Evolutionary conservation across 2,888 invertebrate species (phyloP).

Genomic region (Rhingia campestris): DNA sequence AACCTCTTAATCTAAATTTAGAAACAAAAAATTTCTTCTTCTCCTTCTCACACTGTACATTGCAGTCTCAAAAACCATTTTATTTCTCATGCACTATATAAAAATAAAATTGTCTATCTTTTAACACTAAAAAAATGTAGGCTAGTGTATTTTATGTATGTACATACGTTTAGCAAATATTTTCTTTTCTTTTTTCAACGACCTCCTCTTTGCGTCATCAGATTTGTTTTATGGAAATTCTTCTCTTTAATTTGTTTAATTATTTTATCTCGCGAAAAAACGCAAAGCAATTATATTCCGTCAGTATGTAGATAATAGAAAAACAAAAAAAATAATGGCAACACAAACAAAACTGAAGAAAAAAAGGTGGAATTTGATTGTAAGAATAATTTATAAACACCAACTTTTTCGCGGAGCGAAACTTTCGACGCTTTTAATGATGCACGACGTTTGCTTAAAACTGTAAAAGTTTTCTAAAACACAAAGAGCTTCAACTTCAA

Average conservation of each 20-base stretch:
- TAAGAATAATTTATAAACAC: slow-evolving; percentile 72
- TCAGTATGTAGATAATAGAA: slow-evolving; percentile 30
- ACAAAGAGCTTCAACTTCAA: slow-evolving; percentile 77
- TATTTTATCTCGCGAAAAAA: slow-evolving; percentile 33
- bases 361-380: slow-evolving; percentile 60
- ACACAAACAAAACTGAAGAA: slow-evolving; percentile 9
- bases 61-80: neutral
- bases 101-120: neutral
- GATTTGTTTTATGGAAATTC: slow-evolving; percentile 18
- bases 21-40: slow-evolving; percentile 39
- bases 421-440: slow-evolving; percentile 78
- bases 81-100: slow-evolving; percentile 1
- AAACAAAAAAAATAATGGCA: slow-evolving; percentile 23
- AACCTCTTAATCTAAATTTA: slow-evolving; percentile 53
- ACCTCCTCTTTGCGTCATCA: slow-evolving; percentile 68
- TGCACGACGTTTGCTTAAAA: slow-evolving; percentile 77
- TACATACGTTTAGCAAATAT: slow-evolving; percentile 52
- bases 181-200: slow-evolving; percentile 46
- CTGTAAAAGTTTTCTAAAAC: slow-evolving; percentile 76
- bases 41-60: neutral
- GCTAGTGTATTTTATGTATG: neutral
- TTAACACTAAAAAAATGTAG: slow-evolving; percentile 1
- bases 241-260: slow-evolving; percentile 3
- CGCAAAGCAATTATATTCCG: slow-evolving; percentile 37
- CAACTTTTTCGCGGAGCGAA: slow-evolving; percentile 75